Base-by-base conservation (phyloP, 2,888 invertebrate genomes). In the Scrobipalpa atriplicella region DNA sequence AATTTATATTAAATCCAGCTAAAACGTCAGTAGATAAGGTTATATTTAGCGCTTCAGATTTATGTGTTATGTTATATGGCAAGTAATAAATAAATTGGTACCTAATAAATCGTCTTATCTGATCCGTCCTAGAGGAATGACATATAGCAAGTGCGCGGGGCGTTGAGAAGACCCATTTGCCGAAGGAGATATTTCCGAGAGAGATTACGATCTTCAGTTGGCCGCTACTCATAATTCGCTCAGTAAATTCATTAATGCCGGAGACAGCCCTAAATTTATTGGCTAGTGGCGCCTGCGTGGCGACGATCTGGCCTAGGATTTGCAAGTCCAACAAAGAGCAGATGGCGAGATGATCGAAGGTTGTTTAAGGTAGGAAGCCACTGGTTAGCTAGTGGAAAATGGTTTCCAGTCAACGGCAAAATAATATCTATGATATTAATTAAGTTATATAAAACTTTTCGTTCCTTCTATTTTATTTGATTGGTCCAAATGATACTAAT, bases 221-320 rank as follows among this genome's bases (percentile, higher is more conserved):
- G 83, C 87, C 86, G 86, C 86, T 81, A 79, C 81, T 84, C 87
- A 88, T 90, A 89, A 87, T 84, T 89, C 88, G 87, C 86, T 87
- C 83, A 76, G 84, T 82, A 84, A 88, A 89, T 90, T 91, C 86
- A 89, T 87, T 87, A 87, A 89, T 87, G 82, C 84, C 79, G 81
- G 85, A 87, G 87, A 87, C 90, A 87, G 86, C 85, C 89, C 88
- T 87, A 89, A 90, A 90, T 92, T 90, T 91, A 92, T 92, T 86
- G 85, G 85, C 85, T 80, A 85, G 83, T 82, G 92, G 91, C 91
- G 92, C 91, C 91, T 84, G 81, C 78, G 79, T 70, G 82, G 81
- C 86, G 89, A 86, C 84, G 84, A 83, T 81, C 82, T 77, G 83
- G 81, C 81, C 87, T 86, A 86, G 83, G 82, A 86, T 84, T 85